A percentile compares a stretch with the other conserved stretches of the same genome.
Conservation (phyloP, 1,140 invertebrate species). For the Saccostrea echinata region DNA sequence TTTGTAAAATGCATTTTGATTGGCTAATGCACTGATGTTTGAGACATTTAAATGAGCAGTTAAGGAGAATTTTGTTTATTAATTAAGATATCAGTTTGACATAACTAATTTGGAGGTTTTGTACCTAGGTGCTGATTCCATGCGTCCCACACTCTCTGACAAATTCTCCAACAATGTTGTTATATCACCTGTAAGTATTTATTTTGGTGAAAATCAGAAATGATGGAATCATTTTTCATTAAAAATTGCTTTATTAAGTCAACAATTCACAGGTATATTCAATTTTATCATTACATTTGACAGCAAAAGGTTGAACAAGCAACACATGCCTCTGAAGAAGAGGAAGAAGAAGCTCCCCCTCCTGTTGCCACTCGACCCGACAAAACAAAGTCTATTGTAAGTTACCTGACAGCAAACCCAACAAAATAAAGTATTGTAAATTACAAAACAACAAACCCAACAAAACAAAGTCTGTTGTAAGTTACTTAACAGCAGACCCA, state of each 20-base stretch:
- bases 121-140: conserved; percentile 71
- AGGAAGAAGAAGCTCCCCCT: conserved; percentile 89
- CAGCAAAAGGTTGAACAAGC: conserved; percentile 64
- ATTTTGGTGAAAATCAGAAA: neutral
- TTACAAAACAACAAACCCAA: conserved; percentile 91
- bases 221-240: neutral
- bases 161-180: conserved; percentile 67
- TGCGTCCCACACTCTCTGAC: conserved; percentile 72
- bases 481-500: conserved; percentile 88
- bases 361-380: conserved; percentile 97
- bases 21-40: too few relatives aligned
- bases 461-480: conserved; percentile 98
- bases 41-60: too few relatives aligned
- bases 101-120: neutral
- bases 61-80: too few relatives aligned
- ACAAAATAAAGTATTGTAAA: conserved; percentile 98
- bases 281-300: neutral
- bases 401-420: conserved; percentile 89
- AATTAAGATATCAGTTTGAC: too few relatives aligned
- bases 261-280: neutral
- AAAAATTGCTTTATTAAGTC: neutral
- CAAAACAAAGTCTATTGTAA: conserved; percentile 98
- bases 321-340: conserved; percentile 84
- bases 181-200: conserved; percentile 61
- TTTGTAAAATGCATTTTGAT: too few relatives aligned